phyloP scores from a whole-genome alignment of 92 coral and sea anemone species.

The Virgularia gustaviana region DNA sequence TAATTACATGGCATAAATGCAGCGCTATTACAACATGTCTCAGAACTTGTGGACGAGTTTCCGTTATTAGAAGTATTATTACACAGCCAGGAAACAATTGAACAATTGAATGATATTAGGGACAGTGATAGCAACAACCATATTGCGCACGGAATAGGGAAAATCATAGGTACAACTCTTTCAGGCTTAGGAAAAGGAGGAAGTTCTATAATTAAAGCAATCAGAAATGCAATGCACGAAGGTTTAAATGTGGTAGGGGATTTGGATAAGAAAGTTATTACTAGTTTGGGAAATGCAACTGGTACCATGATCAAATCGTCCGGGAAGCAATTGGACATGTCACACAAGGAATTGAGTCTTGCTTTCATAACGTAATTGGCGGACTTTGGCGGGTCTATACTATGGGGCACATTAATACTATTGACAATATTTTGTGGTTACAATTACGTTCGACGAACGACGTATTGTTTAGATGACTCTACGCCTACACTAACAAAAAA shows the following conservation, averaged over 20 bases:
- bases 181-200: constrained; percentile 6
- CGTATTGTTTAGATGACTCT: no score
- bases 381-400: no score
- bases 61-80: background rate
- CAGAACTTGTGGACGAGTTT: constrained; percentile 1
- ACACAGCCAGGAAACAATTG: constrained; percentile 8
- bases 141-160: constrained; percentile 3
- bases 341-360: no score
- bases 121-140: background rate
- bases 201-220: background rate
- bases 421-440: no score
- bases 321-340: background rate
- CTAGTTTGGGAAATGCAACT: background rate
- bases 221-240: background rate
- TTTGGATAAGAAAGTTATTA: background rate
- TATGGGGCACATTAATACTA: no score
- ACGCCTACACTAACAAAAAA: no score
- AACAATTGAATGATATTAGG: background rate
- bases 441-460: no score
- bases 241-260: background rate
- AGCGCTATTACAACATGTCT: background rate
- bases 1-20: background rate
- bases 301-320: background rate
- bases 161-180: constrained; percentile 2
- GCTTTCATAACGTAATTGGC: no score